These are phyloP conservation scores for Nycticebus coucang DNA, from an alignment of 2,113 vertebrate genomes.

Conservation along the genomic window DNA sequence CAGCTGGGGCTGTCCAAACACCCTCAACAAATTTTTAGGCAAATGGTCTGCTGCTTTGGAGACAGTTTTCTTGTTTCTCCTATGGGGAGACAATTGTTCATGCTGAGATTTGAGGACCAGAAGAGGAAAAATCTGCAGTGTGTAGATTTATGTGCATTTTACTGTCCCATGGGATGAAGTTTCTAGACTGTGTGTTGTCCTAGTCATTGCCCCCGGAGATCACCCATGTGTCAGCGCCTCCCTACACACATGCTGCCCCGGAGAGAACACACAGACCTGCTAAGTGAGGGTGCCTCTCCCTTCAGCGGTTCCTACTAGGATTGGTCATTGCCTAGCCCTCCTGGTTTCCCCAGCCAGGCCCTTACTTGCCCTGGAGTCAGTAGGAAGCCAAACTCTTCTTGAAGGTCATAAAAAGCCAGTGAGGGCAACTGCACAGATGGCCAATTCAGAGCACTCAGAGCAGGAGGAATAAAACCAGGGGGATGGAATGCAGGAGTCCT, in stretches of 20 bases:
- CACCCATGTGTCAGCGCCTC: background rate
- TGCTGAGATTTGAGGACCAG: background rate
- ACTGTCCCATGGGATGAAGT: background rate
- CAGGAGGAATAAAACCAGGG: background rate
- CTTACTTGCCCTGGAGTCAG: background rate
- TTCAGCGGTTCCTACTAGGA: background rate
- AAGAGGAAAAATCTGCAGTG: background rate
- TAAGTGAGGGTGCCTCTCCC: background rate
- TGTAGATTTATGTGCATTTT: background rate
- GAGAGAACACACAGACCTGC: background rate
- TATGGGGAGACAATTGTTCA: background rate
- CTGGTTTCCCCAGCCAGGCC: background rate
- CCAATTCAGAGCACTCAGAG: background rate
- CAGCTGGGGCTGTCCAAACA: background rate
- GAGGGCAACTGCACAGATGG: background rate
- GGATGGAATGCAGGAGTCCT: background rate
- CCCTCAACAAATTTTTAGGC: background rate
- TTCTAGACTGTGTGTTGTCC: background rate
- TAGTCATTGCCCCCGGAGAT: background rate
- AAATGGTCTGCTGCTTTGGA: background rate
- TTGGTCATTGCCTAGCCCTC: background rate
- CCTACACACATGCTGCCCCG: fast-evolving
- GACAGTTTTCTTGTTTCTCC: background rate
- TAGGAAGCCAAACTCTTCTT: background rate
- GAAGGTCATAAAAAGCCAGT: background rate